A percentile compares a stretch with the other conserved stretches of the same genome.
Conservation (phyloP, 2,888 invertebrate species). For the Adelognathus sp. region DNA sequence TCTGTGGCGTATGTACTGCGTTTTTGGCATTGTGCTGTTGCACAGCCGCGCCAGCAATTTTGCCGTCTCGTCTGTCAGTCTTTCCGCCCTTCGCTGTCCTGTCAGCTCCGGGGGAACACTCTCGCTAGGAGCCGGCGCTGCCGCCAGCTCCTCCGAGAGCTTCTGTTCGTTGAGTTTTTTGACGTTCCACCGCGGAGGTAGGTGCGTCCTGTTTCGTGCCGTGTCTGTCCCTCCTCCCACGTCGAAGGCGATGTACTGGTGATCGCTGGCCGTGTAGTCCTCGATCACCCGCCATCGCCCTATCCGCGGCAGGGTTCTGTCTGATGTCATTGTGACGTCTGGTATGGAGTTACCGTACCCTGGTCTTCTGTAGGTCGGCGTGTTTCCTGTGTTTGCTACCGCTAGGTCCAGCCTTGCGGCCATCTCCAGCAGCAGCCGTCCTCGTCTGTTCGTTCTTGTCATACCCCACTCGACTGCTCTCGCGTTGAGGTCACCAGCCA, state of each 20-base stretch:
- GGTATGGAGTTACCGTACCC: conserved; percentile 41
- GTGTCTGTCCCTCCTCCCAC: conserved; percentile 20
- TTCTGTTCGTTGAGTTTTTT: conserved; percentile 19
- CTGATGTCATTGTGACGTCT: conserved; percentile 53
- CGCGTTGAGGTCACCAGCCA: conserved; percentile 53
- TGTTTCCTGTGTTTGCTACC: conserved; percentile 34
- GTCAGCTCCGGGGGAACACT: not conserved
- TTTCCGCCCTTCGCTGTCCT: conserved; percentile 9
- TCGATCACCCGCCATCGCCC: conserved; percentile 54
- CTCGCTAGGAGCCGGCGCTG: not conserved
- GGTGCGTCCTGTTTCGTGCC: not conserved
- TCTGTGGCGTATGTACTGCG: not conserved
- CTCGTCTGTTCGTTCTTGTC: conserved; percentile 60
- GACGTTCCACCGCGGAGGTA: conserved; percentile 17
- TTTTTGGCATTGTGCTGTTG: conserved; percentile 22
- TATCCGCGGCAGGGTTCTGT: conserved; percentile 23
- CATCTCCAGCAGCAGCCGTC: conserved; percentile 61
- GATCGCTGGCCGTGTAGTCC: conserved; percentile 59
- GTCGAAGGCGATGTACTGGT: conserved; percentile 55
- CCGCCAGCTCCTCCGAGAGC: not conserved
- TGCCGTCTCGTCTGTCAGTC: not conserved
- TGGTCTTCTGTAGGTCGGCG: conserved; percentile 47
- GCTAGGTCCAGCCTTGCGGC: conserved; percentile 55
- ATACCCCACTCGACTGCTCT: conserved; percentile 63
- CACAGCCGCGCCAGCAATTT: not conserved